Evolutionary conservation across 2,888 invertebrate genomes (phyloP).

Genomic region (Cyclophora albipunctata): DNA sequence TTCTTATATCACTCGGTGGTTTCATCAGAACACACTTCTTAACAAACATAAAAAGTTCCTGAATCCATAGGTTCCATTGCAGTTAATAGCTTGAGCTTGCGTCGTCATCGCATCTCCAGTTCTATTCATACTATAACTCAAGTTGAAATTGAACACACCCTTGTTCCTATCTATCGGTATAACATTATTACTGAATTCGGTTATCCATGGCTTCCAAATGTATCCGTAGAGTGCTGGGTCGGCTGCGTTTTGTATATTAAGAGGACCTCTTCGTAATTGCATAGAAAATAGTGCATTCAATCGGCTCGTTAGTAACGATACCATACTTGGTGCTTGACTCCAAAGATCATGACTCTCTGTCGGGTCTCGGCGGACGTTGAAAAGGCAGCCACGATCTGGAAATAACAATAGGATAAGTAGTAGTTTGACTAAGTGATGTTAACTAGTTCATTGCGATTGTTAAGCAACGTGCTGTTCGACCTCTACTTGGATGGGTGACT

Average conservation of each 20-base stretch:
- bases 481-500: too few species aligned
- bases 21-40: constrained; percentile 44
- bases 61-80: constrained; percentile 44
- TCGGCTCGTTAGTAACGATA: constrained; percentile 47
- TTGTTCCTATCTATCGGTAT: constrained; percentile 14
- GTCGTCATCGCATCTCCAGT: constrained; percentile 28
- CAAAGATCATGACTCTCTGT: constrained; percentile 84
- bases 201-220: constrained; percentile 81
- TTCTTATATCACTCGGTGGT: not conserved
- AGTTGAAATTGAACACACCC: constrained; percentile 27
- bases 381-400: constrained; percentile 80
- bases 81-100: constrained; percentile 35
- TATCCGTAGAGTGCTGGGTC: constrained; percentile 83
- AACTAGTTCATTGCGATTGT: too few species aligned
- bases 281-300: constrained; percentile 57
- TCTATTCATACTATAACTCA: constrained; percentile 26
- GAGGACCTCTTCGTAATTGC: constrained; percentile 62
- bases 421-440: too few species aligned
- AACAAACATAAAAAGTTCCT: constrained; percentile 60
- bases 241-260: constrained; percentile 68
- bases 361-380: constrained; percentile 85
- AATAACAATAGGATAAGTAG: constrained; percentile 12
- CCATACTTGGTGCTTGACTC: constrained; percentile 69
- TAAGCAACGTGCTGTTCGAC: too few species aligned
- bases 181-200: constrained; percentile 7